Evolutionary conservation across 1,140 invertebrate genomes (phyloP), one percentile per base, ranked within the genome.

Genomic region (Aphelenchoides fujianensis): DNA sequence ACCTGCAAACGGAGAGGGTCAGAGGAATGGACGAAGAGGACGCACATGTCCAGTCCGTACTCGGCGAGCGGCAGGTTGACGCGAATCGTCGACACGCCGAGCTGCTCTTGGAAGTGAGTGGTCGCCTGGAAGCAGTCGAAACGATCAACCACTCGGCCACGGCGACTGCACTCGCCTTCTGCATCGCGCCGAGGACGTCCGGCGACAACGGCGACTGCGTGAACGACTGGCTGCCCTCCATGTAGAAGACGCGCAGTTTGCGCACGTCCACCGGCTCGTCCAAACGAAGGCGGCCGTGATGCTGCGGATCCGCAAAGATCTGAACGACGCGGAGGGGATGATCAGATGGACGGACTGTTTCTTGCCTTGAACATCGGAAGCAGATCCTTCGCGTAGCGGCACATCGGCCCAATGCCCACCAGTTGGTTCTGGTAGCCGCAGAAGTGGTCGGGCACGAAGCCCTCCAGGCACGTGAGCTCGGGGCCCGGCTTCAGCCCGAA

Each of bases 401-500:
- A 92, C 89, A 97, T 92, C 0, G 94, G 94, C 1, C 94, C 94
- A 34, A 93, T 89, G n/a, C 85, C 12, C 35, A 28, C 70, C 71
- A 72, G 61, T 72, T 69, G 41, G 41, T 48, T 68, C 30, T 69
- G 16, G 71, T 69, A 72, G 3, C 70, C 70, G 16, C 71, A 34
- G 3, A 72, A 55, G 7, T 68, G 59, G 31, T 52, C 35, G 34
- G 9, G 30, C 54, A 7, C 36, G 31, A 66, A 72, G 1, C 31
- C 30, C 2, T 2, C 35, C 62, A n/a, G 54, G 9, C 7, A 7
- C 3, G 27, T 70, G 1, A 28, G 12, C 5, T 69, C 34, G 48
- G 34, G 9, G 12, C 27, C 19, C 16, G 94, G 92, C 85, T 96
- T 97, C 85, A 97, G 93, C 7, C 94, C 95, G 85, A 94, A 97